phyloP scores from a whole-genome alignment of 2,888 invertebrate genomes.

The Bhutanitis thaidina region DNA sequence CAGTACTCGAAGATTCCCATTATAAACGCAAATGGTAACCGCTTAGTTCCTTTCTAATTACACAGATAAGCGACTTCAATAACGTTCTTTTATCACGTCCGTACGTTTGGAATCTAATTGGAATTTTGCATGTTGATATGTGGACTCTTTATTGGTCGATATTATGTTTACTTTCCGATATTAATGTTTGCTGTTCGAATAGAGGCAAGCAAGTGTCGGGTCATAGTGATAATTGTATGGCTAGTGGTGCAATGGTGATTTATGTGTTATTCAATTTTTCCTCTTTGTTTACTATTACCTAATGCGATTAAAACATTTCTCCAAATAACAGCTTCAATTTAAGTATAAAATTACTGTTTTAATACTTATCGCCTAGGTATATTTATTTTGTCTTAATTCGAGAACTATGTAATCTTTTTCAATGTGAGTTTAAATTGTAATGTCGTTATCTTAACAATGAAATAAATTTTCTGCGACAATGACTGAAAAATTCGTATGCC shows the following conservation, averaged over 20 bases:
- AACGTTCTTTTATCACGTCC: constrained; percentile 76
- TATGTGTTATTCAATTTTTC: constrained; percentile 4
- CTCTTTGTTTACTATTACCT: no score
- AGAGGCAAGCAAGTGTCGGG: constrained; percentile 41
- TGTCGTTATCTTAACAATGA: neutral
- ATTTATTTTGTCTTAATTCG: no score
- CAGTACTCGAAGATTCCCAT: constrained; percentile 66
- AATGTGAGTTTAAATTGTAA: no score
- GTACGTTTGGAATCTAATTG: constrained; percentile 77
- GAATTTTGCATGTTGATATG: constrained; percentile 78
- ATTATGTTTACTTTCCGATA: constrained; percentile 76
- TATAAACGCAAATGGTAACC: constrained; percentile 73
- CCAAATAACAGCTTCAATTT: no score
- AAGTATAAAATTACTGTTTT: no score
- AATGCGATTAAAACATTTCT: no score
- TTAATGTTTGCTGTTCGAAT: constrained; percentile 68
- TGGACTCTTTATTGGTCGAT: constrained; percentile 75
- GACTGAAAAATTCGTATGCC: neutral
- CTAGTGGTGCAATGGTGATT: constrained; percentile 5
- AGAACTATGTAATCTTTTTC: no score
- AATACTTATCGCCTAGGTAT: no score
- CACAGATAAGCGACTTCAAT: constrained; percentile 75
- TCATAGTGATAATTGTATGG: constrained; percentile 17
- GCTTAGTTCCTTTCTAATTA: constrained; percentile 78
- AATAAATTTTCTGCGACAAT: neutral